Evolutionary conservation across 2,113 vertebrate species (phyloP).

Genomic region (Pygoscelis adeliae): DNA sequence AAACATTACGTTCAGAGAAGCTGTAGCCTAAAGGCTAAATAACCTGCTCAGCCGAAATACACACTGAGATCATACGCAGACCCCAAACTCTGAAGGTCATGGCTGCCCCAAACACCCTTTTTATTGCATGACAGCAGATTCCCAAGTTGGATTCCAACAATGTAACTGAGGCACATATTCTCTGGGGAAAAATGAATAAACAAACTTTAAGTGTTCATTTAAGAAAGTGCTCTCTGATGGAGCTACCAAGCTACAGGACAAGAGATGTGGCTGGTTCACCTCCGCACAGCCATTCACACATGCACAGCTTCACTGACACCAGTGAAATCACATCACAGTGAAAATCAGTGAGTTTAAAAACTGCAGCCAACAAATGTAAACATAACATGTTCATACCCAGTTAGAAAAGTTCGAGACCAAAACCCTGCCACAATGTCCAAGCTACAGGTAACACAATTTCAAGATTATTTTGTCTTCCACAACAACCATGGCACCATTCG

Average conservation of each 20-base stretch:
- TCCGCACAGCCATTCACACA: accelerated
- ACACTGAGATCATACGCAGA: not conserved
- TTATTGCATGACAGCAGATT: not conserved
- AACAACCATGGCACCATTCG: not conserved
- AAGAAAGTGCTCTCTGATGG: not conserved
- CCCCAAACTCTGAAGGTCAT: not conserved
- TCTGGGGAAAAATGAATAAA: not conserved
- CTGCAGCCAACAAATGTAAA: not conserved
- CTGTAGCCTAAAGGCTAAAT: not conserved
- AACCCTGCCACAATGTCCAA: not conserved
- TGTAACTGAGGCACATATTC: not conserved
- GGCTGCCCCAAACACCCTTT: not conserved
- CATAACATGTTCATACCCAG: too few species aligned
- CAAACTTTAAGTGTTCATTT: not conserved
- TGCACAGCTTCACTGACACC: not conserved
- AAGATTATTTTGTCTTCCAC: not conserved
- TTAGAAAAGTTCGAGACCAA: not conserved
- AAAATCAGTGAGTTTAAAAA: not conserved
- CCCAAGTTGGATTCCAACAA: not conserved
- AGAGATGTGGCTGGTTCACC: not conserved
- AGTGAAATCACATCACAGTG: not conserved
- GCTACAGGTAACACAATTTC: not conserved
- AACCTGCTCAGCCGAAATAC: not conserved
- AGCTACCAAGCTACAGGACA: not conserved
- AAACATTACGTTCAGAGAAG: not conserved